Evolutionary conservation across 2,888 invertebrate genomes (phyloP).

Genomic region (Embidobia sp.): DNA sequence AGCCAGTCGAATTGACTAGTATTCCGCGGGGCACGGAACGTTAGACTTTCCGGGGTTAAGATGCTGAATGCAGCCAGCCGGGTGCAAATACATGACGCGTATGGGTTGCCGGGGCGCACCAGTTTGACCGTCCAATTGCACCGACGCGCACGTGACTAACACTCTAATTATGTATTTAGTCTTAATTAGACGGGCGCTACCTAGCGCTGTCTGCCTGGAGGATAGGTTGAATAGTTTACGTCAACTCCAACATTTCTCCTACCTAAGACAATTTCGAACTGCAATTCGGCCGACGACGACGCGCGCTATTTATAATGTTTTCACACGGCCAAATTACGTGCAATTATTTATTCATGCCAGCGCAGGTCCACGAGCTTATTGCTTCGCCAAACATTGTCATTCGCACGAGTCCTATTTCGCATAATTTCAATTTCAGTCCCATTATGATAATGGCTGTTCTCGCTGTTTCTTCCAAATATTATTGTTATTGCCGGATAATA

Average conservation of each 20-base stretch:
- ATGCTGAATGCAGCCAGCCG: slow-evolving; percentile 71
- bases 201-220: slow-evolving; percentile 64
- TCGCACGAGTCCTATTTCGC: slow-evolving; percentile 15
- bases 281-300: slow-evolving; percentile 31
- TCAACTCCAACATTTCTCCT: slow-evolving; percentile 50
- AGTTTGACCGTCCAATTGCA: slow-evolving; percentile 77
- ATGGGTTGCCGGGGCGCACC: slow-evolving; percentile 68
- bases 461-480: no score
- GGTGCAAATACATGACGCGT: slow-evolving; percentile 73
- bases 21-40: slow-evolving; percentile 22
- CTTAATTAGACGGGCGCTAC: slow-evolving; percentile 78
- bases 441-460: no score
- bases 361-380: slow-evolving; percentile 45
- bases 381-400: slow-evolving; percentile 45
- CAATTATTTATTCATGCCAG: slow-evolving; percentile 50
- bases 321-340: slow-evolving; percentile 48
- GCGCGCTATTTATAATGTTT: slow-evolving; percentile 47
- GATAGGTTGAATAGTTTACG: slow-evolving; percentile 60
- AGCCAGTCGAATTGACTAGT: slow-evolving; percentile 40
- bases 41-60: slow-evolving; percentile 66
- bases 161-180: slow-evolving; percentile 79
- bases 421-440: slow-evolving; percentile 25
- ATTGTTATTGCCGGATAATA: no score
- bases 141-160: slow-evolving; percentile 76
- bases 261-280: slow-evolving; percentile 39